Evolutionary conservation across 1,140 invertebrate genomes (phyloP), one percentile per base, ranked within the genome.

Genomic region (Ceratoteleas bidentatus): DNA sequence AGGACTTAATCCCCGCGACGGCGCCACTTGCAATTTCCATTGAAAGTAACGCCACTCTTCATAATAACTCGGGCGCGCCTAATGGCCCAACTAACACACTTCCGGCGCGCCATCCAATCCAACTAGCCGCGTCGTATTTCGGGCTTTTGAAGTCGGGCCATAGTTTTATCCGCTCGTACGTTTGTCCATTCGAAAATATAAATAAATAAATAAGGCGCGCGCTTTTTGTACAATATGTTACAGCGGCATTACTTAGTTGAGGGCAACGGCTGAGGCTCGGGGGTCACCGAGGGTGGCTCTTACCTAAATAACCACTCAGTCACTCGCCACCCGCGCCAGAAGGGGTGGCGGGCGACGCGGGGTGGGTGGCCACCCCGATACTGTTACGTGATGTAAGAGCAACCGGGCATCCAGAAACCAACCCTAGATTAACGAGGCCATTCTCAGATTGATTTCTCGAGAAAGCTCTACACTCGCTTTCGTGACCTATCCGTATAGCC

Each of bases 231-330:
- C 85, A 88, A 87, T 88, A 88, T 88, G 87, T 88, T 88, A 87
- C 73, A 69, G 86, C 82, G 85, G 84, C 86, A 89, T 89, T 89
- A 89, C 87, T 89, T 87, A 88, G 85, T 84, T 81, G 84, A 79
- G 82, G 78, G 85, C 69, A 85, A 85, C 75, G 69, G 85, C 74
- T 74, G 70, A 80, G 77, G 84, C 84, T 85, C 86, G 83, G 85
- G 86, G 76, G 74, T 72, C 73, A 85, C 54, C 79, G 75, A 85
- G 84, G 88, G 86, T 87, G 86, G 90, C 90, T 91, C 90, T 91
- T 91, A 91, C 89, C 90, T 91, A 91, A 91, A 91, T 91, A 91
- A 91, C 90, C 90, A 91, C 90, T 91, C 90, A 91, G 90, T 91
- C 90, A 91, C 90, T 91, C 85, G 86, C 84, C 87, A 87, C 85